Conservation (phyloP, 1,140 invertebrate species). For the Platyura marginata region DNA sequence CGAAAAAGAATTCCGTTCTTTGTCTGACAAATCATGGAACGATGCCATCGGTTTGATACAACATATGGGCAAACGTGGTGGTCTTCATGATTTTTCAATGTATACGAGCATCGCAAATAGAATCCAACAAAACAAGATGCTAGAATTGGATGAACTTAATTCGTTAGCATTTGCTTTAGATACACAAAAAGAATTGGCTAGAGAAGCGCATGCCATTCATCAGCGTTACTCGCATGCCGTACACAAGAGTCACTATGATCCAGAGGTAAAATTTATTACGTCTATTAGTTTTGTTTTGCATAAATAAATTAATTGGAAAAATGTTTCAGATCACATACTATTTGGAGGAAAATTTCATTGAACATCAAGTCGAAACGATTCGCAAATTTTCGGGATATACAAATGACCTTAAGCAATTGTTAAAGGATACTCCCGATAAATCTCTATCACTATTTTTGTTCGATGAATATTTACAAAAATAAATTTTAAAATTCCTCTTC, state of each 20-base stretch:
- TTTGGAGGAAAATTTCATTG: slow-evolving; percentile 54
- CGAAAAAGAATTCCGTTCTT: slow-evolving; percentile 46
- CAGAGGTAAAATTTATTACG: too few species aligned
- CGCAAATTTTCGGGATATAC: slow-evolving; percentile 49
- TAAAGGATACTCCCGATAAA: slow-evolving; percentile 32
- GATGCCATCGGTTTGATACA: slow-evolving; percentile 55
- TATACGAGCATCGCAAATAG: slow-evolving; percentile 3
- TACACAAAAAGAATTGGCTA: slow-evolving; percentile 47
- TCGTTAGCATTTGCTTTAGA: slow-evolving; percentile 56
- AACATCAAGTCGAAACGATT: slow-evolving; percentile 41
- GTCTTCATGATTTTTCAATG: slow-evolving; percentile 6
- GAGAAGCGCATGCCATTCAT: slow-evolving; percentile 47
- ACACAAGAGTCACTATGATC: slow-evolving; percentile 32
- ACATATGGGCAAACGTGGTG: slow-evolving; percentile 53
- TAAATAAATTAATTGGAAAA: too few species aligned
- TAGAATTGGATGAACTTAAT: slow-evolving; percentile 33
- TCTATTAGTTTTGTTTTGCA: too few species aligned
- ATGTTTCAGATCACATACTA: slow-evolving; percentile 48
- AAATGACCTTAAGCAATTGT: slow-evolving; percentile 46
- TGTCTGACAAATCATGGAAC: slow-evolving; percentile 56
- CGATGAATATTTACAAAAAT: slow-evolving; percentile 56
- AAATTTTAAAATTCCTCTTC: slow-evolving; percentile 11
- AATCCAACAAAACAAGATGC: slow-evolving; percentile 1
- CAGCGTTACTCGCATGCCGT: slow-evolving; percentile 15
- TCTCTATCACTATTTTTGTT: slow-evolving; percentile 50